Percentiles rank a stretch among this genome's conserved stretches.
Evolutionary conservation across 2,113 vertebrate species (phyloP).

Genomic region (Barbus barbus): DNA sequence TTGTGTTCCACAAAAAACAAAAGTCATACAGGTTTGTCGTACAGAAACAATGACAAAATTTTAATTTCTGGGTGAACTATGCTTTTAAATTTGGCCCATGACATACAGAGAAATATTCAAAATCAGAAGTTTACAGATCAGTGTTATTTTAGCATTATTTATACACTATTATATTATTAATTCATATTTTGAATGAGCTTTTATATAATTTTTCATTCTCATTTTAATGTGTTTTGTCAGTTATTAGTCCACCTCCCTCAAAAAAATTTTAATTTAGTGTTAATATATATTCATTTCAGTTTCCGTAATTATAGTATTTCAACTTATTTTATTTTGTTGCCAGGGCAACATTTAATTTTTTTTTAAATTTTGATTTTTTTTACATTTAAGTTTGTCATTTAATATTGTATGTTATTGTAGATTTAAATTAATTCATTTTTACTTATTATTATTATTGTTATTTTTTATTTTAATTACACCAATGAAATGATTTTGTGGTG

Average conservation of each 20-base stretch:
- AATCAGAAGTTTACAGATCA: background rate
- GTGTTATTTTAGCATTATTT: background rate
- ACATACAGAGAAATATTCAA: background rate
- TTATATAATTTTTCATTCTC: background rate
- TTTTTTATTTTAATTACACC: too few species aligned
- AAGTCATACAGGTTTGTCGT: background rate
- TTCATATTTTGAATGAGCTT: background rate
- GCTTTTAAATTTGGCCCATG: background rate
- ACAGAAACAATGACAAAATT: background rate
- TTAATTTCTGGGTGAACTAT: background rate
- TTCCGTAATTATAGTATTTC: too few species aligned
- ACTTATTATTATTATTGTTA: too few species aligned
- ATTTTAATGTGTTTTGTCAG: background rate
- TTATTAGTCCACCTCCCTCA: too few species aligned
- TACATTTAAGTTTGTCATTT: background rate
- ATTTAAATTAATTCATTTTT: background rate
- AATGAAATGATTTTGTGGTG: too few species aligned
- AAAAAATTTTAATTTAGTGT: too few species aligned
- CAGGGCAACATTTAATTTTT: too few species aligned
- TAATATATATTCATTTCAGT: too few species aligned
- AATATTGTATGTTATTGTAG: background rate
- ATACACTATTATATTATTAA: background rate
- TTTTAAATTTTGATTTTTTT: too few species aligned
- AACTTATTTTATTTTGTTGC: background rate
- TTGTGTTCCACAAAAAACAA: too few species aligned